Conservation (phyloP, 2,797 vertebrate genomes). For the Synanceia verrucosa region DNA sequence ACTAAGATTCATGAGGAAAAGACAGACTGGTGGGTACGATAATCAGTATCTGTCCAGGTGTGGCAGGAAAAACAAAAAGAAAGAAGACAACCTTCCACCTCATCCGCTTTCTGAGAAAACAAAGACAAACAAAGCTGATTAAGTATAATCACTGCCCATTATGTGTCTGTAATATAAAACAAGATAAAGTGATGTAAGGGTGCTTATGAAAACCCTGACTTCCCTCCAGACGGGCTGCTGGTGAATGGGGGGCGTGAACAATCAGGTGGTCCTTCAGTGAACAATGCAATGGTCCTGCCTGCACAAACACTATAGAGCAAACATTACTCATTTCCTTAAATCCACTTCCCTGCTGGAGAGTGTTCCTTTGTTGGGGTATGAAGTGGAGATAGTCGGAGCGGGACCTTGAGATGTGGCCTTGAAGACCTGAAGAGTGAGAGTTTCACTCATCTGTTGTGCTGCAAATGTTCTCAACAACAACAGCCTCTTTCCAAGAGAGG, state of each 20-base stretch:
- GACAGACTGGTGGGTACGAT: background rate
- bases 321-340: slow-evolving; percentile 73
- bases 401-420: slow-evolving; percentile 7
- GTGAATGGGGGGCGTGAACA: slow-evolving; percentile 23
- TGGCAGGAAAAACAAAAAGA: slow-evolving; percentile 35
- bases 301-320: slow-evolving; percentile 67
- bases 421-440: slow-evolving; percentile 4
- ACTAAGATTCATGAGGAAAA: too few species aligned
- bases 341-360: slow-evolving; percentile 58
- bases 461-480: slow-evolving; percentile 22
- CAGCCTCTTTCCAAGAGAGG: slow-evolving; percentile 8
- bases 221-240: slow-evolving; percentile 8
- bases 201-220: slow-evolving; percentile 59
- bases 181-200: slow-evolving; percentile 28
- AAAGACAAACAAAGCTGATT: slow-evolving; percentile 19
- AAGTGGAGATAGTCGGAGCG: slow-evolving; percentile 23
- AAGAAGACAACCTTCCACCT: too few species aligned
- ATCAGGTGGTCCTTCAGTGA: slow-evolving; percentile 62
- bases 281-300: slow-evolving; percentile 60
- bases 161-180: slow-evolving; percentile 16
- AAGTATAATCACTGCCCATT: slow-evolving; percentile 36
- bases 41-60: slow-evolving; percentile 42
- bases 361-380: slow-evolving; percentile 48
- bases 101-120: slow-evolving; percentile 20
- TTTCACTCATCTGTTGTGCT: slow-evolving; percentile 17